These are phyloP conservation scores for Fulmarus glacialis DNA, from an alignment of 2,113 vertebrate genomes.

Conservation along the genomic window DNA sequence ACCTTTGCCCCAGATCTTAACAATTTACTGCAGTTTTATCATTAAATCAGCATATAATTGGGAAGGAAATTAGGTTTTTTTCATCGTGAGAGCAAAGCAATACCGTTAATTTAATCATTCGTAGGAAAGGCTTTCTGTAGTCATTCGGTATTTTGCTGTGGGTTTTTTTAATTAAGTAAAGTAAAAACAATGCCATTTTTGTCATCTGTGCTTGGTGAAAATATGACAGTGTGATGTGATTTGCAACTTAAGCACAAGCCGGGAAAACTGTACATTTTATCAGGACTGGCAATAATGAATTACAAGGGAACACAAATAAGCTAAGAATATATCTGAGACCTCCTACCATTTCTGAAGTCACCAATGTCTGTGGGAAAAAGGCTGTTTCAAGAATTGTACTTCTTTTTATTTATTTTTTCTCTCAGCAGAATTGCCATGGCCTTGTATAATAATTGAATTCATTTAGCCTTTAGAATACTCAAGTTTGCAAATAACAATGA, in stretches of 20 bases:
- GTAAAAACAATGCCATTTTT: constrained; percentile 64
- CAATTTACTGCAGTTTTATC: constrained; percentile 78
- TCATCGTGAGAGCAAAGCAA: background rate
- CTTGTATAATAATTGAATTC: constrained; percentile 62
- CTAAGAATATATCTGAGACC: constrained; percentile 63
- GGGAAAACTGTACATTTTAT: constrained; percentile 7
- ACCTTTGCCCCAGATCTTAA: constrained; percentile 78
- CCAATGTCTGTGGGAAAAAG: background rate
- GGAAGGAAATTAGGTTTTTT: constrained; percentile 69
- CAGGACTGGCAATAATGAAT: constrained; percentile 43
- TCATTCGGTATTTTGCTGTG: constrained; percentile 18
- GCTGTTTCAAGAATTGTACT: constrained; percentile 34
- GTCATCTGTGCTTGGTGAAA: constrained; percentile 51
- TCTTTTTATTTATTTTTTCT: constrained; percentile 52
- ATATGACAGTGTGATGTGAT: constrained; percentile 52
- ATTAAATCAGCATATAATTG: constrained; percentile 78
- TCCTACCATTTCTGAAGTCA: constrained; percentile 53
- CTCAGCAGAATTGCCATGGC: constrained; percentile 18
- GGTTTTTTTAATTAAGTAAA: constrained; percentile 54
- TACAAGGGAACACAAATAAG: constrained; percentile 43
- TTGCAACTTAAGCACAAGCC: constrained; percentile 48
- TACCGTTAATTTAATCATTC: constrained; percentile 55
- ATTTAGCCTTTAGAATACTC: constrained; percentile 62
- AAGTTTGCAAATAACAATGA: constrained; percentile 64
- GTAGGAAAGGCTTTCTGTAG: constrained; percentile 37